Base-by-base conservation (phyloP, 2,888 invertebrate genomes). In the Candidula unifasciata region DNA sequence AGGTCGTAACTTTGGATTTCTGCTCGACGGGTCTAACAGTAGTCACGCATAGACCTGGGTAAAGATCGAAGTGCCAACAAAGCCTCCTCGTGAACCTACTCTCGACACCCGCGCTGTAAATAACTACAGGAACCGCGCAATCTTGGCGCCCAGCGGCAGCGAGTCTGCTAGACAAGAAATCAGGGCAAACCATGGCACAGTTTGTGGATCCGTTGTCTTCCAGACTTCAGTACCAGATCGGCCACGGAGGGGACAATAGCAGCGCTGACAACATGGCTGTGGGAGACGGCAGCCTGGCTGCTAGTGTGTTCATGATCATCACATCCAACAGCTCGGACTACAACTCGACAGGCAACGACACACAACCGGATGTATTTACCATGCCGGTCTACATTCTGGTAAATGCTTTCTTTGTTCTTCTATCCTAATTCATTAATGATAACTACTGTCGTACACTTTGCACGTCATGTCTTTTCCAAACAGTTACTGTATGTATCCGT, bases 301-400 rank as follows among this genome's bases (percentile, higher is more conserved):
- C 66, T 30, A 79, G 79, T 52, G 16, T 79, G 27, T 79, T 79
- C 52, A 79, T 66, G 79, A 27, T 37, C 30, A n/a, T 57, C 1
- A 27, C 27, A 5, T 21, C 54, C 16, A 74, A 74, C 74, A 21
- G n/a, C 30, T 54, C 54, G 27, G 30, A 54, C 54, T 8, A 2
- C 37, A 79, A 79, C 64, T 6, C 5, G 68, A 79, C 79, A 5
- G 66, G 79, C 5, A 79, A 79, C 30, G 3, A 30, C 18, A 68
- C 79, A 0, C 2, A 24, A 24, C 21, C 68, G 44, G 79, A 79
- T 30, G 66, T 52, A 16, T 79, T 79, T 30, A 79, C 79, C 2
- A 79, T 79, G 79, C 79, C 79, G 0, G 30, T 66, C 27, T 79
- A 79, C 30, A 68, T 79, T 24, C 30, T 79, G 79, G 79, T 79